Conservation (phyloP, 1,140 invertebrate genomes). For the Yoshiicerus persimilis region DNA sequence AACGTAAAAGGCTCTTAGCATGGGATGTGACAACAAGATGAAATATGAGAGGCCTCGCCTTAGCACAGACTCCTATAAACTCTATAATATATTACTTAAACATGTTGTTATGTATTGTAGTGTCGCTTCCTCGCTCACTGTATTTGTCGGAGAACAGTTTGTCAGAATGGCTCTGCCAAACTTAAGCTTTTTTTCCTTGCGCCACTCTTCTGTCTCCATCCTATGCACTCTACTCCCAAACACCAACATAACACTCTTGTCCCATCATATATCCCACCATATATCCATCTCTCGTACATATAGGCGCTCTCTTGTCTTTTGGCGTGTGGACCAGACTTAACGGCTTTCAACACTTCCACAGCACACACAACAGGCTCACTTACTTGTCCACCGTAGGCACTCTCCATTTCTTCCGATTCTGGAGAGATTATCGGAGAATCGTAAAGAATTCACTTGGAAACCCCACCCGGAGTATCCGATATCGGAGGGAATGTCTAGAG, state of each 20-base stretch:
- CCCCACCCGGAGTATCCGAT: not conserved
- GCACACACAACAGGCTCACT: not conserved
- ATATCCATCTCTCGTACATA: not conserved
- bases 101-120: not conserved
- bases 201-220: too few relatives aligned
- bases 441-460: not conserved
- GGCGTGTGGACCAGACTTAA: not conserved
- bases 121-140: not conserved
- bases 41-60: conserved; percentile 20
- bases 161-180: not conserved
- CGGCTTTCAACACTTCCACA: not conserved
- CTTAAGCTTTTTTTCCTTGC: too few relatives aligned
- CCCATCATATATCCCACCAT: too few relatives aligned
- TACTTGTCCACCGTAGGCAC: not conserved
- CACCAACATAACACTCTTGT: not conserved
- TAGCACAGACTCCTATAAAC: not conserved
- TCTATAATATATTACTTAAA: not conserved
- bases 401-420: not conserved
- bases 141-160: not conserved
- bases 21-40: conserved; percentile 25
- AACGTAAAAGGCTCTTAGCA: conserved; percentile 29
- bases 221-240: not conserved
- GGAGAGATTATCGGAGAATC: not conserved
- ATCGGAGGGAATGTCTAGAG: not conserved
- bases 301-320: not conserved